Base-by-base conservation (phyloP, 2,888 invertebrate genomes). In the Agonopterix arenella region DNA sequence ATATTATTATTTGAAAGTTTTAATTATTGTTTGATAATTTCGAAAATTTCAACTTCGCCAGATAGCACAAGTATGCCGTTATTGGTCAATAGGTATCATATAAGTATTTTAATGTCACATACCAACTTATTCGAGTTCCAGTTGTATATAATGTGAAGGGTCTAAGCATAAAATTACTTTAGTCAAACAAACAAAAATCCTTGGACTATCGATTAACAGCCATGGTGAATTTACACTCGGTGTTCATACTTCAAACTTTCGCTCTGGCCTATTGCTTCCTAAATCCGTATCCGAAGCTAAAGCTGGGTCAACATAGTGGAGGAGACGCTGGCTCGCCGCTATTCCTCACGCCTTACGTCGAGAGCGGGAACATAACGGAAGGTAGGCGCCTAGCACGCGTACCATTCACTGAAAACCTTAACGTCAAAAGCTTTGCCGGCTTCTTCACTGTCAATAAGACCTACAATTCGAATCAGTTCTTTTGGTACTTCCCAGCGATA, bases 401-500 rank as follows among this genome's bases (percentile, higher is more conserved):
- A 0, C 80, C 89, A 2, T 91, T 92, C 59, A 90, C 90, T 42
- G 91, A 92, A 46, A 84, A 89, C 74, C 89, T 84, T 37, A 84
- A 90, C 10, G 81, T 94, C 18, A 90, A 85, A 58, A 95, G 95
- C 65, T 95, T 93, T 68, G 90, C 95, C n/a, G 95, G 96, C 10
- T 97, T 93, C 71, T 89, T 97, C 48, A 97, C 97, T 0, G 97
- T 97, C 0, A 93, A 97, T 72, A 91, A 93, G 62, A 77, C 89
- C 0, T 93, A 89, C 66, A 91, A 94, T 60, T 96, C 96, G 0
- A 96, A 97, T 69, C 90, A 95, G 79, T 97, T 97, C 83, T 96
- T 97, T 77, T 97, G 97, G 97, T 97, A 95, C 70, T 97, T 97
- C 71, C 96, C 96, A 0, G 93, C 96, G 0, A 90, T 92, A 90